These are phyloP conservation scores for Saccostrea cuccullata DNA, from an alignment of 1,140 invertebrate species.

Conservation along the genomic window DNA sequence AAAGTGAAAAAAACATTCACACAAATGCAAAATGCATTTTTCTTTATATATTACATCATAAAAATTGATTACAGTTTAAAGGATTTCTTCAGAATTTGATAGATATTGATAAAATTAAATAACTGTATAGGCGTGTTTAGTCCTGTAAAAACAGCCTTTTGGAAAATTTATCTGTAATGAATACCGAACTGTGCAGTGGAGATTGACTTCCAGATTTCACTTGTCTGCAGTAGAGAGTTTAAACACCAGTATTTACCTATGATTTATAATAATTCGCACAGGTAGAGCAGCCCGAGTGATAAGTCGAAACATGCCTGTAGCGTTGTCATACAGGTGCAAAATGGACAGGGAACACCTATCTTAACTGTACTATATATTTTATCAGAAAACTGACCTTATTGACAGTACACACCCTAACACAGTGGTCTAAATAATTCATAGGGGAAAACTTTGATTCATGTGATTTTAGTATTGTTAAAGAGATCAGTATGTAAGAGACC, in stretches of 20 bases:
- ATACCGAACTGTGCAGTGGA: background rate
- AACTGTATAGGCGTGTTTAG: background rate
- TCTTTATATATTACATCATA: background rate
- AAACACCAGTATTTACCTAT: constrained; percentile 28
- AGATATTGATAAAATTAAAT: background rate
- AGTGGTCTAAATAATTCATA: background rate
- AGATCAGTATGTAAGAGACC: background rate
- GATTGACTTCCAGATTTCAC: constrained; percentile 20
- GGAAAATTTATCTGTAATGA: background rate
- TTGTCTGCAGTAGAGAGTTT: constrained; percentile 10
- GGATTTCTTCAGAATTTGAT: background rate
- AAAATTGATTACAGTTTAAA: background rate
- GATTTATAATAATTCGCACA: constrained; percentile 36
- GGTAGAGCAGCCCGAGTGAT: constrained; percentile 18
- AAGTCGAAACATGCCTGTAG: constrained; percentile 8
- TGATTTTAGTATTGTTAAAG: background rate
- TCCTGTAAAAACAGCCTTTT: constrained; percentile 14
- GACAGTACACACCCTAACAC: background rate
- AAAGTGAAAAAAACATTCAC: background rate
- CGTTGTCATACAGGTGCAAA: background rate
- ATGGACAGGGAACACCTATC: constrained; percentile 12
- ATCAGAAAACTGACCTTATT: constrained; percentile 1
- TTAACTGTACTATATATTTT: constrained; percentile 18
- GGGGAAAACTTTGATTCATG: background rate
- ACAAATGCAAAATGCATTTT: background rate